Conservation (phyloP, 2,888 invertebrate species). For the Bugula neritina region DNA sequence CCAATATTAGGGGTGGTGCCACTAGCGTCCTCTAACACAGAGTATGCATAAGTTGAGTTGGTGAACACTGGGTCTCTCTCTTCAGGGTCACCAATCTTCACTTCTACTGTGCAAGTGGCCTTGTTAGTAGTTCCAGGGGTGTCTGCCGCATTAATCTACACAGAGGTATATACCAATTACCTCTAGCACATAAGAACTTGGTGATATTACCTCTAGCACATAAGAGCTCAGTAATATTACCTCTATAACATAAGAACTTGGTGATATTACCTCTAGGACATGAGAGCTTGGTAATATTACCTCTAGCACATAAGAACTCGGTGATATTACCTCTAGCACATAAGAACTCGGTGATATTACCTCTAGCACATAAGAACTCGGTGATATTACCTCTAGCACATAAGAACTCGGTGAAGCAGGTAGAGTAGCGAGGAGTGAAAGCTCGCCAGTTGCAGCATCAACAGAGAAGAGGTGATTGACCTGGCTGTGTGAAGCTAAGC, state of each 20-base stretch:
- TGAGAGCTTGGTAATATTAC: conserved; percentile 75
- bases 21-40: conserved; percentile 74
- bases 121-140: neutral
- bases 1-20: conserved; percentile 60
- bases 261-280: conserved; percentile 82
- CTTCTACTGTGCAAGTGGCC: conserved; percentile 33
- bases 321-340: conserved; percentile 82
- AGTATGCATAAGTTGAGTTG: conserved; percentile 66
- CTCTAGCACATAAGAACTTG: conserved; percentile 80
- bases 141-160: neutral
- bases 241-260: conserved; percentile 80
- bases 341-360: conserved; percentile 75
- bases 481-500: conserved; percentile 69
- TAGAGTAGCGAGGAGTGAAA: conserved; percentile 55
- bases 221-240: conserved; percentile 75
- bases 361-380: conserved; percentile 80
- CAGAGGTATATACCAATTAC: conserved; percentile 78
- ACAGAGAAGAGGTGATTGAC: conserved; percentile 88
- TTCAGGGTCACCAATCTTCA: conserved; percentile 36
- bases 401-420: conserved; percentile 78
- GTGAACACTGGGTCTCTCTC: conserved; percentile 53
- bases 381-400: conserved; percentile 82
- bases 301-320: conserved; percentile 80
- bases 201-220: conserved; percentile 82
- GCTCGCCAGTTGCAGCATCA: conserved; percentile 71